phyloP scores from a whole-genome alignment of 2,113 vertebrate species.

The Gallinago media region DNA sequence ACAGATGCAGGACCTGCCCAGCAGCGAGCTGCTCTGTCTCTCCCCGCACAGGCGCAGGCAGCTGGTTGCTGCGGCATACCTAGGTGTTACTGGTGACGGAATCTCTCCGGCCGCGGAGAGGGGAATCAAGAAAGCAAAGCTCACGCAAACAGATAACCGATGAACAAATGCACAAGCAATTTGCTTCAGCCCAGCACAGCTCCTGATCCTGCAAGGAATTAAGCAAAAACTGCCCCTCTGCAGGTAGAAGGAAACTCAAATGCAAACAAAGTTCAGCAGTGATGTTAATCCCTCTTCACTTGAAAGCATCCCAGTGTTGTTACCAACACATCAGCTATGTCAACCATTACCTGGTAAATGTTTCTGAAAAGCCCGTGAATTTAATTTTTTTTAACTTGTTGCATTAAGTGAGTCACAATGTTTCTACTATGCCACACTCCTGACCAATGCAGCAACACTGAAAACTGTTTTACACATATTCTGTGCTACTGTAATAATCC shows the following conservation, averaged over 20 bases:
- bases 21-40: background rate
- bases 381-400: background rate
- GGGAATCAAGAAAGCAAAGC: background rate
- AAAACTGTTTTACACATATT: background rate
- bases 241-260: background rate
- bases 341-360: background rate
- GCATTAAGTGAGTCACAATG: background rate
- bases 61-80: background rate
- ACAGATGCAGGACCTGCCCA: background rate
- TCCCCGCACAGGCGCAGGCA: background rate
- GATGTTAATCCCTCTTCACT: background rate
- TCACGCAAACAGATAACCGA: background rate
- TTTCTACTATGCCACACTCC: background rate
- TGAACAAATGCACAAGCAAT: background rate
- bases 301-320: background rate
- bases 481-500: background rate
- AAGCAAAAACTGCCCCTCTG: background rate
- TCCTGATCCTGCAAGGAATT: background rate
- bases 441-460: background rate
- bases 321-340: background rate
- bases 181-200: background rate
- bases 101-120: fast-evolving
- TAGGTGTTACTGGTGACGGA: background rate
- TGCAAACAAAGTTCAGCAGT: background rate
- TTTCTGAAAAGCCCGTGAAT: background rate